Evolutionary conservation across 1,140 invertebrate species (phyloP).

Genomic region (Frieseomelitta varia): DNA sequence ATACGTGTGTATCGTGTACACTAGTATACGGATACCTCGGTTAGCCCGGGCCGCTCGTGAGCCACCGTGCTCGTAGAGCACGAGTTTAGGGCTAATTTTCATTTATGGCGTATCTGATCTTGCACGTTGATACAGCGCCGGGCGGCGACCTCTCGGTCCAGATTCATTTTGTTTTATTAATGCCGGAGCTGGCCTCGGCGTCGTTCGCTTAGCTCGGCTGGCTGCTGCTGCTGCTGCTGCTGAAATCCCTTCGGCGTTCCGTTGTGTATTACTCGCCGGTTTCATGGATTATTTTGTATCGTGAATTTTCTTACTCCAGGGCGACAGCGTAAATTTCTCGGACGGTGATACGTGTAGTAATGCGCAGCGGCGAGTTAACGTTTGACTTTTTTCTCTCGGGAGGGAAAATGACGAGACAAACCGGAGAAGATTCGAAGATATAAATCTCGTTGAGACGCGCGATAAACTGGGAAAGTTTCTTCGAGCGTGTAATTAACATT

Average conservation of each 20-base stretch:
- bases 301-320: too few species aligned
- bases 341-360: background rate
- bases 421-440: background rate
- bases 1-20: background rate
- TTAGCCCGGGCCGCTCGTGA: background rate
- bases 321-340: background rate
- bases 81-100: slow-evolving; percentile 38
- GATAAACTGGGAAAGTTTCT: background rate
- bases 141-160: background rate
- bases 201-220: background rate
- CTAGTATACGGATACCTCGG: background rate
- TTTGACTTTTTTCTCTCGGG: background rate
- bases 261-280: background rate
- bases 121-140: background rate
- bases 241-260: background rate
- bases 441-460: background rate
- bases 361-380: background rate
- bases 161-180: slow-evolving; percentile 14
- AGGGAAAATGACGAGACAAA: background rate
- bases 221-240: too few species aligned
- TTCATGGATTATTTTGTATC: background rate
- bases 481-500: background rate
- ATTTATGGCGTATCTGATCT: slow-evolving; percentile 29
- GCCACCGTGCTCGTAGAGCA: background rate
- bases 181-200: background rate